Base-by-base conservation (phyloP, 2,888 invertebrate genomes). In the Hirtodrosophila alboralis region DNA sequence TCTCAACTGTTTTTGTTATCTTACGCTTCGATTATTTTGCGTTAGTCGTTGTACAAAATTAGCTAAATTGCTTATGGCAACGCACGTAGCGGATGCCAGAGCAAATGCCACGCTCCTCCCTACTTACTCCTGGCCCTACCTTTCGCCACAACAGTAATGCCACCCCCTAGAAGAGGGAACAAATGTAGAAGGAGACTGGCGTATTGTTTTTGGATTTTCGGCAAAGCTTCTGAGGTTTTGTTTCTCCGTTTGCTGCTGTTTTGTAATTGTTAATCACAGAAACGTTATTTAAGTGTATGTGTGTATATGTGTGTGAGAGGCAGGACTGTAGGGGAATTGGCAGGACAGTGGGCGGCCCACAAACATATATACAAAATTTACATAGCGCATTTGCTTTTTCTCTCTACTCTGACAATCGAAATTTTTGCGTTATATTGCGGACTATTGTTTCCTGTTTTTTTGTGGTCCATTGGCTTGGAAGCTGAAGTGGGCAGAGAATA, bases 21-120 rank as follows among this genome's bases (percentile, higher is more conserved):
- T 72, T 80, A 64, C 77, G 69, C 84, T 80, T 84, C 77, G 79
- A 75, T 80, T 84, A 64, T 73, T 80, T 78, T 71, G 71, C 62
- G 65, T 54, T 64, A 66, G 71, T 77, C 72, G 72, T 72, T 70
- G 73, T 64, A 65, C 63, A 74, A 81, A 84, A 84, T 81, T 84
- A 83, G 73, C 84, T 83, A 84, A 87, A 86, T 85, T 87, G 76
- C 87, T 87, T 84, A 83, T 83, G 86, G 86, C 84, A 86, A 84
- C 78, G 80, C 84, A 86, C 87, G 86, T 87, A 80, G 59, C 67
- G 58, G 58, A 41, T 60, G 54, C 64, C 52, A 44, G n/a, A n/a
- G 51, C 57, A 60, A 56, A 63, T 52, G 56, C 60, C 74, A 74
- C 38, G 40, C 28, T 40, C 14, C 27, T 2, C 10, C 23, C 6